Base-by-base conservation (phyloP, 2,113 vertebrate genomes). In the Dryoscopus gambensis region DNA sequence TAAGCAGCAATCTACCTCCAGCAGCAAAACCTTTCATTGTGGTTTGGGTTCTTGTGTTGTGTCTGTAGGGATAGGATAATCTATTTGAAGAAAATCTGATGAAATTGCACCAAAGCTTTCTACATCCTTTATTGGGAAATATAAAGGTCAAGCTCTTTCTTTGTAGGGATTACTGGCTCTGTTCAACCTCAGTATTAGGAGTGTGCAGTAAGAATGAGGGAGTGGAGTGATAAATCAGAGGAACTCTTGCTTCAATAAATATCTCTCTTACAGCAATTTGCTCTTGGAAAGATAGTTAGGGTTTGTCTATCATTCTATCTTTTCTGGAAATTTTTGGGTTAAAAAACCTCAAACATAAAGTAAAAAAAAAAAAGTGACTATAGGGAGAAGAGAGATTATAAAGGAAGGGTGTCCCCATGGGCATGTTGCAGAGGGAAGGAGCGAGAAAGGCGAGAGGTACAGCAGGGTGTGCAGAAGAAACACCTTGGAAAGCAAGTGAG, bases 131-230 rank as follows among this genome's bases (percentile, higher is more conserved):
- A 80, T 14, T 85, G 70, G 42, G 39, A 87, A 93, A 85, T 56
- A 60, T 13, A 84, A 95, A 91, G 87, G 74, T 85, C 62, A 46
- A 84, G 57, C 19, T 84, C 39, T 42, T 39, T 86, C 52, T 84
- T 60, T 92, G 65, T 49, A 49, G 69, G 87, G 74, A 75, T 71
- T 88, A 31, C 49, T 88, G 82, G 27, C 71, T 84, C 3, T 0
- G 0, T 83, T 16, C 21, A 77, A 56, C 47, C 77, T 73, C 63
- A 67, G 59, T 13, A 44, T 87, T 55, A 50, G 85, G 82, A 93
- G 71, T 93, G 49, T 93, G 63, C 50, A 86, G 59, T 31, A 86
- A 40, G 76, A 96, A 90, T 88, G 92, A 93, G n/a, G 62, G 77
- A 81, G 52, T 84, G 35, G 22, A 30, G 75, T 90, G 52, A 77